phyloP scores from a whole-genome alignment of 2,113 vertebrate species.

The Odontophorus gujanensis region DNA sequence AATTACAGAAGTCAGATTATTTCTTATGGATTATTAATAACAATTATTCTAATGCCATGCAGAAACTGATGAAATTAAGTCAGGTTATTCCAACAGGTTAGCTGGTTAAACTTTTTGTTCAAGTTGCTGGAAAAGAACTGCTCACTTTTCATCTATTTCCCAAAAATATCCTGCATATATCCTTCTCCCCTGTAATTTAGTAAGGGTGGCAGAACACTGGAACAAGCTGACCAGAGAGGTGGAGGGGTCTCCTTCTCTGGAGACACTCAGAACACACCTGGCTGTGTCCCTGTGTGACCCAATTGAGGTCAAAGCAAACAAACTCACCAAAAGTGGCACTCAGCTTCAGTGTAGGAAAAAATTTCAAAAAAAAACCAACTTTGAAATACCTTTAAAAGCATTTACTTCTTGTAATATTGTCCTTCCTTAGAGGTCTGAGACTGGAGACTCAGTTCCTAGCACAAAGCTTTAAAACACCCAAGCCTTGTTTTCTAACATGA shows the following conservation, averaged over 20 bases:
- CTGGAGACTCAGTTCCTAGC: not conserved
- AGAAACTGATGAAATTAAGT: not conserved
- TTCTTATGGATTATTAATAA: not conserved
- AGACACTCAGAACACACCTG: too few relatives aligned
- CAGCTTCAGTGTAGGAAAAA: not conserved
- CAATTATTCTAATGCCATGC: not conserved
- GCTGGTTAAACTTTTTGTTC: not conserved
- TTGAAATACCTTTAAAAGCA: not conserved
- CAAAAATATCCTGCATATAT: not conserved
- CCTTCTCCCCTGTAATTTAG: not conserved
- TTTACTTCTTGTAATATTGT: not conserved
- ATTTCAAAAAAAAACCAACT: not conserved
- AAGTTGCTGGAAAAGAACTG: not conserved
- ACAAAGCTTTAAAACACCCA: not conserved
- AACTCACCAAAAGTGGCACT: accelerated
- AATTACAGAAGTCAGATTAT: not conserved
- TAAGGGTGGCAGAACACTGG: too few relatives aligned
- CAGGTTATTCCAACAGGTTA: not conserved
- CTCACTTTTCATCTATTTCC: not conserved
- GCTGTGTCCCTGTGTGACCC: too few relatives aligned
- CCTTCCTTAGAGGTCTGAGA: not conserved
- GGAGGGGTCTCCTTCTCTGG: too few relatives aligned
- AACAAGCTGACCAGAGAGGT: too few relatives aligned
- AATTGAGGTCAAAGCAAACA: not conserved
- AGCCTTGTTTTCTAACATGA: not conserved